These are phyloP conservation scores for Peribatodes rhomboidaria DNA, from an alignment of 2,888 invertebrate genomes.

Conservation along the genomic window DNA sequence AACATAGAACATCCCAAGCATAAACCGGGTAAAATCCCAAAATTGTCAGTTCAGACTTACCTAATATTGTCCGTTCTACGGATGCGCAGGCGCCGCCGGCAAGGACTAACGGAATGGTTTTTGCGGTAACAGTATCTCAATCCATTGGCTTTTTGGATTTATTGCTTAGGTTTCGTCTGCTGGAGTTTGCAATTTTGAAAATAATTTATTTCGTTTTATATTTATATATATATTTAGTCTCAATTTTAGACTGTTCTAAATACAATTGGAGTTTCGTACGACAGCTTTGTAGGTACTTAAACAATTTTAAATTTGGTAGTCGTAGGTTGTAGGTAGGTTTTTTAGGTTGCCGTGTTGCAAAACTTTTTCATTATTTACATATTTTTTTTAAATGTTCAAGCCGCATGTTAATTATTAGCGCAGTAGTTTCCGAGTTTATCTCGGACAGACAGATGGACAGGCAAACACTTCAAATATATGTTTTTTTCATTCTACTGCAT, in stretches of 20 bases:
- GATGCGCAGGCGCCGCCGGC: conserved; percentile 57
- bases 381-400: no score
- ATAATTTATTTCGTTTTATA: not conserved
- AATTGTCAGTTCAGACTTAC: not conserved
- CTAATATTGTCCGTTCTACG: not conserved
- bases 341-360: no score
- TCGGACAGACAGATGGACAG: no score
- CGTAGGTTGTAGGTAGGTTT: no score
- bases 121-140: conserved; percentile 68
- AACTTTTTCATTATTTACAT: no score
- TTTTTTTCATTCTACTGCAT: no score
- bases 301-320: no score
- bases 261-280: not conserved
- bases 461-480: no score
- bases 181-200: conserved; percentile 1
- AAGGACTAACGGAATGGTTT: conserved; percentile 69
- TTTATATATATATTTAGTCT: not conserved
- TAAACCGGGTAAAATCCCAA: conserved; percentile 15
- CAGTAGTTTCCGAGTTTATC: no score
- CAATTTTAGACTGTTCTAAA: not conserved
- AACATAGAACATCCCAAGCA: conserved; percentile 18
- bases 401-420: no score
- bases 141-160: conserved; percentile 69
- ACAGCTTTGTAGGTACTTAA: no score
- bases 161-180: conserved; percentile 10